Evolutionary conservation across 2,797 vertebrate species (phyloP).

Genomic region (Philypnodon macrostomus): DNA sequence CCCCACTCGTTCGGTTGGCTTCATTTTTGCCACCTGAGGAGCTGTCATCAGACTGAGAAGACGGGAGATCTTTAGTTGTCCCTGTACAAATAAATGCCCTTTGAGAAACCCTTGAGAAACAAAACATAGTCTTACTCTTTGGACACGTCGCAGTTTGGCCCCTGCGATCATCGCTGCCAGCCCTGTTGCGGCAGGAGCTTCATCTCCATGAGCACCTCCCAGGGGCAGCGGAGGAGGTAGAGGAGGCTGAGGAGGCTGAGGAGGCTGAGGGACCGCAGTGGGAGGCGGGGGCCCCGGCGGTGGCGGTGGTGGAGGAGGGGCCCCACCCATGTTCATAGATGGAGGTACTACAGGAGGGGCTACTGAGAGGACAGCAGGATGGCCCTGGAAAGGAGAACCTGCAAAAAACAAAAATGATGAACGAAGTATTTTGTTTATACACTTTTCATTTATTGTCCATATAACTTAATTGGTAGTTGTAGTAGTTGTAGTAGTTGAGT

Average conservation of each 20-base stretch:
- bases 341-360: slow-evolving; percentile 80
- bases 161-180: slow-evolving; percentile 94
- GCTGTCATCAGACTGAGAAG: slow-evolving; percentile 84
- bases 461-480: no score
- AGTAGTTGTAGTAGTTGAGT: neutral
- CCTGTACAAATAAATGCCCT: no score
- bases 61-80: neutral
- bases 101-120: no score
- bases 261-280: slow-evolving; percentile 79
- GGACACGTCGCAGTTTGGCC: slow-evolving; percentile 95
- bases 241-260: slow-evolving; percentile 82
- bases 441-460: no score
- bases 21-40: slow-evolving; percentile 82
- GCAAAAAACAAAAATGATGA: slow-evolving; percentile 12
- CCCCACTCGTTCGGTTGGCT: slow-evolving; percentile 90
- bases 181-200: slow-evolving; percentile 80
- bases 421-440: no score
- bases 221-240: slow-evolving; percentile 74
- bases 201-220: slow-evolving; percentile 74
- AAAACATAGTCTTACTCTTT: slow-evolving; percentile 79
- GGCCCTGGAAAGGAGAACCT: slow-evolving; percentile 91
- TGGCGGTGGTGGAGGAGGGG: slow-evolving; percentile 75
- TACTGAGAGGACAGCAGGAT: slow-evolving; percentile 82
- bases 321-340: slow-evolving; percentile 67
- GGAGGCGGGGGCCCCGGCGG: slow-evolving; percentile 72